Base-by-base conservation (phyloP, 2,797 vertebrate species). In the Sylvilagus floridanus region DNA sequence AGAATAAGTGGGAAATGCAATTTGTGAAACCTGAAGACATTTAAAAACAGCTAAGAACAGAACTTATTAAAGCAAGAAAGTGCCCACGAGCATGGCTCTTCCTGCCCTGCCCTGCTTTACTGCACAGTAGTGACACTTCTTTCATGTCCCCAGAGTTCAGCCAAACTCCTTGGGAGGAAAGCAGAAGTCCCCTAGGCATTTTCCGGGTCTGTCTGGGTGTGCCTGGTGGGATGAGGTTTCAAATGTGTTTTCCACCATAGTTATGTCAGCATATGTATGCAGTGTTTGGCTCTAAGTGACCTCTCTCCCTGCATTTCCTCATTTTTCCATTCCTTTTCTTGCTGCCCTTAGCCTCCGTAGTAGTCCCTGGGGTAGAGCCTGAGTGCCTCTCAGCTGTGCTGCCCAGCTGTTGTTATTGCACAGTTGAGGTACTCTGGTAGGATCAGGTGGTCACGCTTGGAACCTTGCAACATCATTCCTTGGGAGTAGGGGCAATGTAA, bases 331-430 rank as follows among this genome's bases (percentile, higher is more conserved):
- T 92, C 72, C 24, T 83, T 82, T 82, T 73, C 62, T 93, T 84
- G 77, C 54, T 85, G 95, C 69, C 72, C 62, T 82, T 77, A 52
- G 30, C 68, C 78, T 28, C 37, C 52, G 2, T 82, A 69, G 57
- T 63, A 78, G 65, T 96, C 96, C 90, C 87, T 63, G 42, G 28
- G 73, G 87, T 50, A 60, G 0, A 24, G 35, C 1, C 0, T 91
- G 89, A 96, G 91, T 94, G 93, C 81, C 95, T 88, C 86, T 54
- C 87, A 76, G 72, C 65, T 66, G n/a, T 57, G 84, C 32, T 72
- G 68, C 12, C 42, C 16, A 24, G 94, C 57, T 65, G 30, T 94
- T 78, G 57, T 35, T 76, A 84, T 52, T 75, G 13, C 68, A 73
- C 6, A 4, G 90, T 54, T 54, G 88, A 87, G 73, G 21, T 69